phyloP scores from a whole-genome alignment of 2,888 invertebrate species.

The Cinara cedri region DNA sequence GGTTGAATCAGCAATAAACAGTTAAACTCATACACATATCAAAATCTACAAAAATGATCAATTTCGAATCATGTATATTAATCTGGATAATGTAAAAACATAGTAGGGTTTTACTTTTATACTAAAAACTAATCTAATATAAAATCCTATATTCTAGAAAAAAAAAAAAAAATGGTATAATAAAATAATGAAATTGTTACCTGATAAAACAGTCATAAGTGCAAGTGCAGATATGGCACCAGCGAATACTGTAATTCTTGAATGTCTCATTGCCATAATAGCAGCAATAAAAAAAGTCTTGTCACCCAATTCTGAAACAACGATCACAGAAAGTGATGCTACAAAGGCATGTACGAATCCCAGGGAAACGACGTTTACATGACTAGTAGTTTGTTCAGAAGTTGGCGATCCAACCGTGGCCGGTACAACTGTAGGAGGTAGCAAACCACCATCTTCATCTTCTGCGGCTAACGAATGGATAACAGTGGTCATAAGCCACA shows the following conservation, averaged over 20 bases:
- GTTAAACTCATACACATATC: too few relatives aligned
- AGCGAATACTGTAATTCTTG: conserved; percentile 85
- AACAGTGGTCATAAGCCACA: not conserved
- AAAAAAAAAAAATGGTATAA: not conserved
- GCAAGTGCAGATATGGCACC: conserved; percentile 92
- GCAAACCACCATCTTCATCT: conserved; percentile 1
- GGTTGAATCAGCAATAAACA: too few relatives aligned
- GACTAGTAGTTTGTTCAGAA: conserved; percentile 7
- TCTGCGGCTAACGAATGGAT: conserved; percentile 24
- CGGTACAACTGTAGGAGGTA: not conserved
- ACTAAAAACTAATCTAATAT: too few relatives aligned
- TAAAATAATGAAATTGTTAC: conserved; percentile 63
- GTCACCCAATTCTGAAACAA: conserved; percentile 97
- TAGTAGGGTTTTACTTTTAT: too few relatives aligned
- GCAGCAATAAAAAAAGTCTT: conserved; percentile 99
- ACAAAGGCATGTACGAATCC: conserved; percentile 93
- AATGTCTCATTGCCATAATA: conserved; percentile 99
- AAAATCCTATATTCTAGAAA: too few relatives aligned
- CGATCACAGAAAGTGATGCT: conserved; percentile 92
- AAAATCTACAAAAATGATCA: too few relatives aligned
- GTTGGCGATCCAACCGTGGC: not conserved
- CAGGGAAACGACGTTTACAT: conserved; percentile 26
- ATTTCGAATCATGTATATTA: too few relatives aligned
- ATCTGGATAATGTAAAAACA: too few relatives aligned
- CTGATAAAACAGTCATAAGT: conserved; percentile 92